These are phyloP conservation scores for Sycophila texana DNA, from an alignment of 2,888 invertebrate genomes.

Conservation along the genomic window DNA sequence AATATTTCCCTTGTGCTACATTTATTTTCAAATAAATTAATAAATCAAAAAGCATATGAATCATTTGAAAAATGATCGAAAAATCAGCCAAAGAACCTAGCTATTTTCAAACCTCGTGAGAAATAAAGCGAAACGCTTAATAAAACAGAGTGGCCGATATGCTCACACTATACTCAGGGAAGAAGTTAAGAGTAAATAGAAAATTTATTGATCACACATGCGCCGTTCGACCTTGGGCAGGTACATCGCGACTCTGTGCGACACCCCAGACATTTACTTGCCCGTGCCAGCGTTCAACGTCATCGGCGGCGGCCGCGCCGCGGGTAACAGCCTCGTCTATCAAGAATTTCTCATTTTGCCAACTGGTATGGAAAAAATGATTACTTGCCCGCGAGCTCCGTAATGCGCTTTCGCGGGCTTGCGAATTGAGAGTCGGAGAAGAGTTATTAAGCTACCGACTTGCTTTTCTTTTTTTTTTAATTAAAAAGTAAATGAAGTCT, in stretches of 20 bases:
- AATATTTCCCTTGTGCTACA: too few species aligned
- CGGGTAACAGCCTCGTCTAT: conserved; percentile 65
- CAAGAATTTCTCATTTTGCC: conserved; percentile 70
- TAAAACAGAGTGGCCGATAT: too few species aligned
- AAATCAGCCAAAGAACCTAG: too few species aligned
- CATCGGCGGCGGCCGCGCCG: conserved; percentile 67
- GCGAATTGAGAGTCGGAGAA: too few species aligned
- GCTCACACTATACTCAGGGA: too few species aligned
- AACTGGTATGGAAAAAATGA: conserved; percentile 58
- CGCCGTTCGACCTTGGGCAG: conserved; percentile 33
- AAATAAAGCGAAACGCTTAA: too few species aligned
- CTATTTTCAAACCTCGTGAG: too few species aligned
- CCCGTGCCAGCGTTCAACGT: conserved; percentile 71
- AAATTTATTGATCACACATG: not conserved
- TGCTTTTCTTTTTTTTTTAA: not conserved
- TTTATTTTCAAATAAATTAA: too few species aligned
- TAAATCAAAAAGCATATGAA: too few species aligned
- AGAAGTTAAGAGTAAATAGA: not conserved
- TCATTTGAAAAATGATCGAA: too few species aligned
- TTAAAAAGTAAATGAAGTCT: too few species aligned
- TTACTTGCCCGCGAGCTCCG: not conserved
- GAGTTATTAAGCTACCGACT: too few species aligned
- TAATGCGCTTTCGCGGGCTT: not conserved
- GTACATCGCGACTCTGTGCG: conserved; percentile 68
- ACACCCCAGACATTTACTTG: conserved; percentile 63